These are phyloP conservation scores for Ophonus ardosiacus DNA, from an alignment of 2,888 invertebrate genomes.

Conservation along the genomic window DNA sequence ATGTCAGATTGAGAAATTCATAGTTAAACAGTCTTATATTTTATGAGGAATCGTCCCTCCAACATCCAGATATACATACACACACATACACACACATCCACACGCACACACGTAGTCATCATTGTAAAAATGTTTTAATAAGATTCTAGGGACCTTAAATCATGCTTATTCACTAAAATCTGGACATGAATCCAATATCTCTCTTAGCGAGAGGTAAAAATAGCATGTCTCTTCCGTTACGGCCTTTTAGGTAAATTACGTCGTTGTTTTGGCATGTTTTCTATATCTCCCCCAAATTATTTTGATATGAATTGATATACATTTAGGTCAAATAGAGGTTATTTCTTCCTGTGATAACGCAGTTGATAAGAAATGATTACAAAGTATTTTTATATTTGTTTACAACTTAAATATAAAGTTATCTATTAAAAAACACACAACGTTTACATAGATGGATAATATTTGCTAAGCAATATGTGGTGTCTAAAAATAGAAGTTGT, in stretches of 20 bases:
- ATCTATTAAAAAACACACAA: constrained; percentile 4
- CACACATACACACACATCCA: no score
- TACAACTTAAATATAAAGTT: neutral
- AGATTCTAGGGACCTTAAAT: no score
- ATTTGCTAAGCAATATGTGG: neutral
- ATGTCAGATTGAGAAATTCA: no score
- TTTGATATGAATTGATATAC: neutral
- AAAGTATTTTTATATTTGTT: neutral
- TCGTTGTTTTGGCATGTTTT: neutral
- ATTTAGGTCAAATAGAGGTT: neutral
- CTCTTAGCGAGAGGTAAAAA: no score
- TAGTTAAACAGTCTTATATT: no score
- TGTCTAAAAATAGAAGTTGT: constrained; percentile 48
- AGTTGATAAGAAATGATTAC: constrained; percentile 12
- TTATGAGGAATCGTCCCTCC: no score
- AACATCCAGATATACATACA: no score
- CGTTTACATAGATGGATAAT: neutral
- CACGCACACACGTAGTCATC: no score
- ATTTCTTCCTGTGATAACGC: constrained; percentile 6
- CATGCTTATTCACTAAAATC: no score
- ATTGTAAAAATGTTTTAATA: no score
- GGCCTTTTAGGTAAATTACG: neutral
- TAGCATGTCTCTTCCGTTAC: no score
- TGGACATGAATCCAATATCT: no score
- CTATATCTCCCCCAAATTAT: neutral